Base-by-base conservation (phyloP, 2,888 invertebrate genomes). In the Lymantria dispar region DNA sequence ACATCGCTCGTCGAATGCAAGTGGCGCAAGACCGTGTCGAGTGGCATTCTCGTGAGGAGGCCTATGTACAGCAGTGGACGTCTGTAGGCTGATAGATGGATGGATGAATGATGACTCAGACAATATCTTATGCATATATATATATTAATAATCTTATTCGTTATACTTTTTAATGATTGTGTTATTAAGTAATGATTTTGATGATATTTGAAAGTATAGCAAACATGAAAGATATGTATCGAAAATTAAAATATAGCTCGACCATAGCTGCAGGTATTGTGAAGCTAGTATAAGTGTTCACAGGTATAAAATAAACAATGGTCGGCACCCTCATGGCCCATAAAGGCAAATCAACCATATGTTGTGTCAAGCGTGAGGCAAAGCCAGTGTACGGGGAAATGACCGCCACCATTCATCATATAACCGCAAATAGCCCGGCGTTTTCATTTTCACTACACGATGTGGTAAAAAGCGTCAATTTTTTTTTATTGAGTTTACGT, bases 351-450 rank as follows among this genome's bases (percentile, higher is more conserved):
- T 80, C 77, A 74, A 75, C 86, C 88, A 89, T 86, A 89, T 88
- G 88, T 76, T 82, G 75, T 80, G 81, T 80, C 79, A 79, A 74
- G 69, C 68, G 65, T 72, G 48, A 42, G 31, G 48, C 46, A 78
- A 83, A 80, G 77, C 78, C 77, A 77, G 76, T 67, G 70, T 52
- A 65, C 72, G 72, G 74, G 80, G 77, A 84, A 84, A 80, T 85
- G 86, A 81, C 83, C 83, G 74, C 69, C 62, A 66, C 74, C 84
- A 85, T 87, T 81, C 83, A 87, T 87, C 87, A 86, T 74, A 71
- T 69, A 60, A 76, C 81, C 80, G 70, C 83, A 80, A 84, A 80
- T 75, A 76, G 64, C 71, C 59, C 59, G 60, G 65, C 70, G 74
- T 82, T 80, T 84, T 82, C 80, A 81, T 80, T 82, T 79, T 79